Percentiles rank a stretch among this genome's conserved stretches.
Conservation (phyloP, 2,888 invertebrate species). For the Megastigmus dorsalis region DNA sequence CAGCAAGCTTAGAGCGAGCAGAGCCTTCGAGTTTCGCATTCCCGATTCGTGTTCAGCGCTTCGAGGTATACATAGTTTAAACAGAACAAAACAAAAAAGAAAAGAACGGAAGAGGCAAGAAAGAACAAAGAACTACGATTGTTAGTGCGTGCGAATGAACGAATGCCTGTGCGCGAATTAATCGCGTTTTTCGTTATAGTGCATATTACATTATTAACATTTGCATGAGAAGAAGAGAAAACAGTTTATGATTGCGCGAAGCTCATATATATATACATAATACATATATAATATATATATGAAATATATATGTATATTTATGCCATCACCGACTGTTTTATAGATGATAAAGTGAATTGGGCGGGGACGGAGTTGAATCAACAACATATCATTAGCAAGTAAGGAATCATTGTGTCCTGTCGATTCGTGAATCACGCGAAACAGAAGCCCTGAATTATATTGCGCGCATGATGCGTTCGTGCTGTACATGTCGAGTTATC, state of each 20-base stretch:
- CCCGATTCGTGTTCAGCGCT: not conserved
- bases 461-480: not conserved
- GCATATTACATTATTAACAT: too few relatives aligned
- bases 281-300: too few relatives aligned
- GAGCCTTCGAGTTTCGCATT: constrained; percentile 39
- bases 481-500: too few relatives aligned
- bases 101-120: not conserved
- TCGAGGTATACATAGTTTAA: too few relatives aligned
- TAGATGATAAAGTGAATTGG: not conserved
- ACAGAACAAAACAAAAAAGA: too few relatives aligned
- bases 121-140: too few relatives aligned
- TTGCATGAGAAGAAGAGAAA: too few relatives aligned
- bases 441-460: not conserved
- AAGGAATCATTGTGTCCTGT: constrained; percentile 29
- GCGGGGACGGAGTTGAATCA: constrained; percentile 19
- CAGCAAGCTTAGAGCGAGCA: constrained; percentile 8
- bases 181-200: not conserved
- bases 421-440: constrained; percentile 39
- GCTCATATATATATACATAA: too few relatives aligned
- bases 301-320: too few relatives aligned
- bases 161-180: not conserved
- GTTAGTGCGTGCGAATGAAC: not conserved
- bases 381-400: constrained; percentile 46
- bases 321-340: constrained; percentile 11
- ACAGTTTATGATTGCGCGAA: not conserved